Evolutionary conservation across 2,888 invertebrate species (phyloP).

Genomic region (Heliothis peltigera): DNA sequence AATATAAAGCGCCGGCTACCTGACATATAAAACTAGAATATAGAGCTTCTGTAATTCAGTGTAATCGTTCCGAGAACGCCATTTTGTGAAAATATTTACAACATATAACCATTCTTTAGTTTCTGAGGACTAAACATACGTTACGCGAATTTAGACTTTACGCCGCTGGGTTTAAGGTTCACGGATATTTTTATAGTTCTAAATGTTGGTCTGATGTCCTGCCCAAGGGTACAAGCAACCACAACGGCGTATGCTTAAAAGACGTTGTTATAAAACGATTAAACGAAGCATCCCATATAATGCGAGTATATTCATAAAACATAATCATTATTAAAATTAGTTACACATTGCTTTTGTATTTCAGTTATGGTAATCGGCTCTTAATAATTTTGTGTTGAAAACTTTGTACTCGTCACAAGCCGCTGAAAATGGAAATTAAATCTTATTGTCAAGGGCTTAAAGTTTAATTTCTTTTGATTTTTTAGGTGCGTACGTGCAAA

Average conservation of each 20-base stretch:
- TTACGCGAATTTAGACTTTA: slow-evolving; percentile 45
- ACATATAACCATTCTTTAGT: slow-evolving; percentile 36
- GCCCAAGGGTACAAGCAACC: slow-evolving; percentile 59
- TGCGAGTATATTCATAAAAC: slow-evolving; percentile 59
- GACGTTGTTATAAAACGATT: slow-evolving; percentile 76
- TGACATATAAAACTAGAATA: slow-evolving; percentile 69
- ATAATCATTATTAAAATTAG: slow-evolving; percentile 64
- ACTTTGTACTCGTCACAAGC: slow-evolving; percentile 16
- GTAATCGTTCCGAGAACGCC: slow-evolving; percentile 73
- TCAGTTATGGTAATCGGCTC: slow-evolving; percentile 54
- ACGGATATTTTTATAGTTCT: not conserved
- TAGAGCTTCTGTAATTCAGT: slow-evolving; percentile 75
- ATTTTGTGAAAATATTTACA: slow-evolving; percentile 74
- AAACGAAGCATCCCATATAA: slow-evolving; percentile 62
- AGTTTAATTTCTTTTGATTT: slow-evolving; percentile 10
- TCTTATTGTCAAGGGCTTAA: not conserved
- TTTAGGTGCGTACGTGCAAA: slow-evolving; percentile 1
- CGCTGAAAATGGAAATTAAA: not conserved
- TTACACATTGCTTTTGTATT: slow-evolving; percentile 62
- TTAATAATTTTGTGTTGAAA: slow-evolving; percentile 59
- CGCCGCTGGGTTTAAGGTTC: slow-evolving; percentile 9
- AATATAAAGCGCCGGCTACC: slow-evolving; percentile 51
- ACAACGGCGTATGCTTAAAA: slow-evolving; percentile 65
- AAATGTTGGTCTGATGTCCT: slow-evolving; percentile 27
- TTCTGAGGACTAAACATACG: slow-evolving; percentile 10